Percentiles rank a stretch among this genome's conserved stretches.
These are phyloP conservation scores for Lysiphlebus fabarum DNA, from an alignment of 1,140 invertebrate species.

Conservation along the genomic window DNA sequence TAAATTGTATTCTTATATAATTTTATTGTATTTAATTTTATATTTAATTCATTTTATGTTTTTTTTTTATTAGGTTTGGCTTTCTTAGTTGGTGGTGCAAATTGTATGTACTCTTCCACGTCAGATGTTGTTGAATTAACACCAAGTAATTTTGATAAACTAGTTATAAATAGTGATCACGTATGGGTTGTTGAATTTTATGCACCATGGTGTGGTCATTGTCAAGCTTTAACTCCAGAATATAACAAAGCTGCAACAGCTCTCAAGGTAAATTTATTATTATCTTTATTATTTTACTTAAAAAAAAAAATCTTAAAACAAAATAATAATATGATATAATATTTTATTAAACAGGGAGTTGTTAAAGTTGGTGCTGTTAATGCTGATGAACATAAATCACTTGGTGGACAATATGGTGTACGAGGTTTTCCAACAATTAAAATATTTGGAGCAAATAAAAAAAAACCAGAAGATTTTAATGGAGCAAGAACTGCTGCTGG, in stretches of 20 bases:
- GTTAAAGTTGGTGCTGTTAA: constrained; percentile 93
- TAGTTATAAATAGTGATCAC: constrained; percentile 80
- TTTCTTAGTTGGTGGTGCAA: constrained; percentile 44
- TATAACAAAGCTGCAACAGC: constrained; percentile 86
- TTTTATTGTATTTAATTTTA: too few species aligned
- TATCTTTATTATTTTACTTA: constrained; percentile 2
- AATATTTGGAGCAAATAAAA: constrained; percentile 86
- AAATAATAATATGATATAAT: too few species aligned
- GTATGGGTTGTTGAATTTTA: constrained; percentile 94
- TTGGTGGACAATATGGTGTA: constrained; percentile 79
- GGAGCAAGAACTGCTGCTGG: constrained; percentile 81
- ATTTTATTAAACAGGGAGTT: constrained; percentile 78
- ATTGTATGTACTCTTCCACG: constrained; percentile 72
- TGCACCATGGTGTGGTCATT: constrained; percentile 91
- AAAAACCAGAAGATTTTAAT: constrained; percentile 82
- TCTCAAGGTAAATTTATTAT: constrained; percentile 65
- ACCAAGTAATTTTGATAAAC: constrained; percentile 83
- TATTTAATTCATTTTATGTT: too few species aligned
- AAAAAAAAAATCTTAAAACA: neutral
- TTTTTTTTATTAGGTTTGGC: constrained; percentile 34
- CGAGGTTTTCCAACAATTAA: constrained; percentile 96
- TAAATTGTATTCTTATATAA: too few species aligned
- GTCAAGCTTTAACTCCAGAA: constrained; percentile 78
- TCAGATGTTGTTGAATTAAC: constrained; percentile 90
- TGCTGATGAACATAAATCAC: constrained; percentile 82